A percentile compares a stretch with the other conserved stretches of the same genome.
phyloP scores from a whole-genome alignment of 1,140 invertebrate genomes.

The Platyscapa corneri region DNA sequence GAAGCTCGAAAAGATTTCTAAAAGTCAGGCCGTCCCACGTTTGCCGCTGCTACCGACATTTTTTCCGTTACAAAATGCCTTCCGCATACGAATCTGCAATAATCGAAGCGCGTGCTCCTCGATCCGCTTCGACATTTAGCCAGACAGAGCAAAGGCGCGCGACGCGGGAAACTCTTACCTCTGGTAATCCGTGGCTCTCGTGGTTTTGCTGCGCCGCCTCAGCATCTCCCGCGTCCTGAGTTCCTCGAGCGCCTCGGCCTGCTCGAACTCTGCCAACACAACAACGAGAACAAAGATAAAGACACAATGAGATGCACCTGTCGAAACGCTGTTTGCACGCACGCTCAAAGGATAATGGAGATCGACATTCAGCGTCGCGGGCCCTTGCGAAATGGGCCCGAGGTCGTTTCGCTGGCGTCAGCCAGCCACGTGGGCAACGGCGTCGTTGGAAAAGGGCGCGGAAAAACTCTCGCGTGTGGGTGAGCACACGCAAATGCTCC shows the following conservation, averaged over 20 bases:
- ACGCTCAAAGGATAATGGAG: too few relatives aligned
- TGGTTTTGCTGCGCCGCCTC: neutral
- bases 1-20: neutral
- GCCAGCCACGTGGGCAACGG: too few relatives aligned
- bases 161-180: neutral
- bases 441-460: neutral
- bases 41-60: too few relatives aligned
- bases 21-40: neutral
- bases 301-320: neutral
- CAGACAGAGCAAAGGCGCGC: neutral
- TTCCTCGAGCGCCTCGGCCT: slow-evolving; percentile 54
- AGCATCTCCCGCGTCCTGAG: slow-evolving; percentile 53
- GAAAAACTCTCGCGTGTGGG: neutral
- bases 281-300: slow-evolving; percentile 2
- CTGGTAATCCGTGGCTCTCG: neutral
- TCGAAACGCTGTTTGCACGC: neutral
- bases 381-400: slow-evolving; percentile 36
- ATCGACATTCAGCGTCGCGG: slow-evolving; percentile 26
- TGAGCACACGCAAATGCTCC: too few relatives aligned
- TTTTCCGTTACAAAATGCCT: too few relatives aligned
- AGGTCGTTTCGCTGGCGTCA: neutral
- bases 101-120: too few relatives aligned
- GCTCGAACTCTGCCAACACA: slow-evolving; percentile 54
- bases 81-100: too few relatives aligned
- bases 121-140: too few relatives aligned